Evolutionary conservation across 2,888 invertebrate genomes (phyloP).

Genomic region (Magallana nippona): DNA sequence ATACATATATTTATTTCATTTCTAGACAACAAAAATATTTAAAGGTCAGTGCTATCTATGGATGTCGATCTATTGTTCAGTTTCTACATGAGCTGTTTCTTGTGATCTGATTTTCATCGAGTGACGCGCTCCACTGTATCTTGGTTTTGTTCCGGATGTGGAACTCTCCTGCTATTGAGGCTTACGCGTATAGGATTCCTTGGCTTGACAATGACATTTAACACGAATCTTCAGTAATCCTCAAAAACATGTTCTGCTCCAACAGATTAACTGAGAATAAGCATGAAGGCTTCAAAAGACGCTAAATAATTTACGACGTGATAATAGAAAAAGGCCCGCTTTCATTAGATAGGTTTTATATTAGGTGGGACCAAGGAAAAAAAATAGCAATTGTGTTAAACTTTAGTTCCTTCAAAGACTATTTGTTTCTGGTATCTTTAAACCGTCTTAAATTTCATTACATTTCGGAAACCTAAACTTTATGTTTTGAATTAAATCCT

Average conservation of each 20-base stretch:
- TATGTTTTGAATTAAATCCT: background rate
- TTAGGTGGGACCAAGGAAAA: background rate
- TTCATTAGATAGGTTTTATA: constrained; percentile 1
- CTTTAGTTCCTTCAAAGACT: background rate
- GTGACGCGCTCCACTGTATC: background rate
- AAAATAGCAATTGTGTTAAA: background rate
- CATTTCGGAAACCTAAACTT: background rate
- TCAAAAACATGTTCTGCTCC: constrained; percentile 11
- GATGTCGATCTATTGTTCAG: background rate
- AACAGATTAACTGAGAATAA: constrained; percentile 1
- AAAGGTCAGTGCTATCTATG: background rate
- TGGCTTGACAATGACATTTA: background rate
- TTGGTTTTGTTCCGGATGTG: background rate
- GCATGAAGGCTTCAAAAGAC: constrained; percentile 1
- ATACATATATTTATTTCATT: background rate
- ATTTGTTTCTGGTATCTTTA: constrained; percentile 4
- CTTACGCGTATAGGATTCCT: background rate
- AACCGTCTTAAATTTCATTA: background rate
- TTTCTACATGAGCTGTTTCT: background rate
- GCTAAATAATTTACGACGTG: constrained; percentile 32
- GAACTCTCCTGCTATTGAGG: background rate
- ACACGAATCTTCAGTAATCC: background rate
- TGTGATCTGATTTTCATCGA: background rate
- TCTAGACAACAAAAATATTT: constrained; percentile 27
- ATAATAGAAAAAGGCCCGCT: background rate